These are phyloP conservation scores for Colletes collaris DNA, from an alignment of 2,888 invertebrate species.

Conservation along the genomic window DNA sequence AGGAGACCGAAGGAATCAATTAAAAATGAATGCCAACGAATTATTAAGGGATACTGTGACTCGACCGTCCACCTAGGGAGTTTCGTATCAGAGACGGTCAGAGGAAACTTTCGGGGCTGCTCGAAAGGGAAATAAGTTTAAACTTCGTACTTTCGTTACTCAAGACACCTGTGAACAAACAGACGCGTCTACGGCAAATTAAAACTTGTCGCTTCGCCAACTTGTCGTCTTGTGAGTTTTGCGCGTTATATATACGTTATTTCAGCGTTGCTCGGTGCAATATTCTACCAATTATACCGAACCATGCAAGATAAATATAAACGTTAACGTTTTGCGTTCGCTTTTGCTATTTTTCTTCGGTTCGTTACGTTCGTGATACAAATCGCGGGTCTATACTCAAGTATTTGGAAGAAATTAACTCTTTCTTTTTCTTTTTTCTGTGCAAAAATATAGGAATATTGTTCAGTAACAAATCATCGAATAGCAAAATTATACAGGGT, in stretches of 20 bases:
- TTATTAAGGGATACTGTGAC: constrained; percentile 59
- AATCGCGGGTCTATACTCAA: too few relatives aligned
- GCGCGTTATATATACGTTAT: constrained; percentile 34
- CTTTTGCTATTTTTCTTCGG: neutral
- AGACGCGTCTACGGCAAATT: constrained; percentile 59
- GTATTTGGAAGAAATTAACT: too few relatives aligned
- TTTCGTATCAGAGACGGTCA: constrained; percentile 44
- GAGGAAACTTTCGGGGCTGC: constrained; percentile 34
- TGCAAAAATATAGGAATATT: too few relatives aligned
- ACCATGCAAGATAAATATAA: constrained; percentile 24
- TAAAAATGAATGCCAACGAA: constrained; percentile 64
- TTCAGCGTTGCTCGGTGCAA: neutral
- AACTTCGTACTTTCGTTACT: constrained; percentile 60
- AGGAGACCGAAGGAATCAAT: constrained; percentile 55
- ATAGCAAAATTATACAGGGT: too few relatives aligned
- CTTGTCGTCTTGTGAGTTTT: constrained; percentile 24
- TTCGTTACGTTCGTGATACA: neutral
- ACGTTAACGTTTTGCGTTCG: neutral
- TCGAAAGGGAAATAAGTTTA: constrained; percentile 54
- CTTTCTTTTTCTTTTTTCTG: too few relatives aligned
- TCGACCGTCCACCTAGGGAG: constrained; percentile 42
- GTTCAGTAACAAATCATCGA: too few relatives aligned
- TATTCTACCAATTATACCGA: constrained; percentile 2
- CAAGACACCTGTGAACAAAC: constrained; percentile 62
- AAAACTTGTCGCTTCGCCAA: constrained; percentile 54